phyloP scores from a whole-genome alignment of 2,113 vertebrate species.

The Daubentonia madagascariensis region DNA sequence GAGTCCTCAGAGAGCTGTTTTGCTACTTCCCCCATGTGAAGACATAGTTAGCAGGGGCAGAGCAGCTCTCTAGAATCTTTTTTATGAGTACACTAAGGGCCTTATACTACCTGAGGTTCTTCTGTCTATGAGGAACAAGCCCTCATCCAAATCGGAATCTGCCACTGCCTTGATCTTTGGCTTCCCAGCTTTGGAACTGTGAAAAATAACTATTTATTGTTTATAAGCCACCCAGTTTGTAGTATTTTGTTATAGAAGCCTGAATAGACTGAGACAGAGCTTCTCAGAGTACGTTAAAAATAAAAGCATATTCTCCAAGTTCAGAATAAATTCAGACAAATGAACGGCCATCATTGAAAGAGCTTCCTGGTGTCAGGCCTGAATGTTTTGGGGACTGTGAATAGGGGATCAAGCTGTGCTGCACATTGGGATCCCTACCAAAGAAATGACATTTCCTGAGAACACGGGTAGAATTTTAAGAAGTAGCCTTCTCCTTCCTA shows the following conservation, averaged over 20 bases:
- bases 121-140: not conserved
- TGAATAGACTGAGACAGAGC: not conserved
- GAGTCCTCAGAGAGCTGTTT: not conserved
- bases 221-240: not conserved
- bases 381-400: constrained; percentile 55
- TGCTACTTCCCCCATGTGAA: not conserved
- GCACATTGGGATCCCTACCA: constrained; percentile 76
- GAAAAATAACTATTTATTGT: not conserved
- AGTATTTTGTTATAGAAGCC: not conserved
- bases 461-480: constrained; percentile 81
- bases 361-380: constrained; percentile 73
- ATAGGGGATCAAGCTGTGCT: constrained; percentile 77
- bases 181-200: not conserved
- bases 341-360: constrained; percentile 78
- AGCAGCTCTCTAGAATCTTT: too few species aligned
- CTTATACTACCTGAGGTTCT: too few species aligned
- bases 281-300: not conserved
- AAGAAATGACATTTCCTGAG: constrained; percentile 78
- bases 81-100: too few species aligned
- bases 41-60: not conserved
- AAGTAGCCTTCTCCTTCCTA: constrained; percentile 78
- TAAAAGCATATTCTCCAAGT: constrained; percentile 39
- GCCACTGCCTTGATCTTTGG: too few species aligned
- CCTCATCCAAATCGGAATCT: not conserved
- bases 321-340: constrained; percentile 75